Evolutionary conservation across 2,888 invertebrate genomes (phyloP), one percentile per base, ranked within the genome.

Genomic region (Liodrosophila aerea): DNA sequence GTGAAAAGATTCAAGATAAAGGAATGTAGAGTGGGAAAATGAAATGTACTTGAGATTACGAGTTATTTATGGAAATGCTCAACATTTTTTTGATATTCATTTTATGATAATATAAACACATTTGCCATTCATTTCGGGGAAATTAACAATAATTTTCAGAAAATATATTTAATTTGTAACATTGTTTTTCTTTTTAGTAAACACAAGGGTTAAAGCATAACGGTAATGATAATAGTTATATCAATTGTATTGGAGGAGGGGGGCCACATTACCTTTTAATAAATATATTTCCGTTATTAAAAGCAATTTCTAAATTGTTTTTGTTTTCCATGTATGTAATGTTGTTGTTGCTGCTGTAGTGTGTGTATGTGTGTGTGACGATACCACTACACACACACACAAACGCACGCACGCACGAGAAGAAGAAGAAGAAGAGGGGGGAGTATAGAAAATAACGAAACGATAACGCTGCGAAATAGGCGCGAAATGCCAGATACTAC

Each of bases 201-300:
- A 27, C 27, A n/a, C 0, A 11, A 46, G 37, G 7, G 4, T 7
- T 22, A 46, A 31, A 49, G 31, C 15, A 12, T 22, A n/a, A 2
- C 2, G 30, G 4, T 2, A 34, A 33, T 15, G 1, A 44, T 13
- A 43, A 39, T 18, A 52, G 52, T 46, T 54, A 47, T 34, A 43
- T 46, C 37, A 29, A 70, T 63, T 52, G 29, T 33, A 70, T n/a
- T n/a, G n/a, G n/a, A n/a, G n/a, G n/a, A n/a, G n/a, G n/a, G 60
- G 57, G 33, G 51, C 33, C 58, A 70, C 64, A 73, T 88, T 89
- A 89, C 89, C 89, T 89, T 89, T 88, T 89, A 75, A 86, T 87
- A 88, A 89, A 89, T 81, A 89, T 88, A 89, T 87, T 88, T 77
- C 88, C 89, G 87, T 89, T 89, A 87, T 89, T 89, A 87, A 89